Conservation (phyloP, 2,888 invertebrate genomes). For the Spialia ferax region DNA sequence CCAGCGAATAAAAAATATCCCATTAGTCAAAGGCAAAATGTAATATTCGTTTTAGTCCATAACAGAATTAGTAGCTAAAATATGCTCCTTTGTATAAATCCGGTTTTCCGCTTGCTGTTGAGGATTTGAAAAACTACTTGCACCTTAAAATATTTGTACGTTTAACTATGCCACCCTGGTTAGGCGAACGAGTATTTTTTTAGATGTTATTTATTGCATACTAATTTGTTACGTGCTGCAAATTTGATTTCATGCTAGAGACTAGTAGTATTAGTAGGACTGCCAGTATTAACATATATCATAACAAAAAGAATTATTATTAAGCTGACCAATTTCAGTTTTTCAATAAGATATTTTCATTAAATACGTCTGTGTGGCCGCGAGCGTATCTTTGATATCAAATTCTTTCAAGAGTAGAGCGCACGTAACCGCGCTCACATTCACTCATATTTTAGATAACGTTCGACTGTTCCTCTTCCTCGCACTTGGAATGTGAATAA, state of each 20-base stretch:
- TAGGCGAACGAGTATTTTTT: too few relatives aligned
- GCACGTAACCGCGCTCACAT: constrained; percentile 72
- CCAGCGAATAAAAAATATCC: constrained; percentile 57
- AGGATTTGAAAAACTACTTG: constrained; percentile 25
- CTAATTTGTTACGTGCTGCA: too few relatives aligned
- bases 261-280: too few relatives aligned
- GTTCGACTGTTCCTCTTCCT: constrained; percentile 71
- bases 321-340: not conserved
- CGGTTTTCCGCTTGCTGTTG: constrained; percentile 24
- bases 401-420: constrained; percentile 80
- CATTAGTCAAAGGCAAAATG: constrained; percentile 64
- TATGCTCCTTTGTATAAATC: constrained; percentile 32
- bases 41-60: constrained; percentile 61
- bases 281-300: too few relatives aligned
- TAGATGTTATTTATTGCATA: too few relatives aligned
- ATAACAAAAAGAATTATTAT: too few relatives aligned
- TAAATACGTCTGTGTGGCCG: constrained; percentile 55
- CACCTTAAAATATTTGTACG: not conserved
- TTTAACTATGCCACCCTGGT: too few relatives aligned
- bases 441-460: constrained; percentile 81
- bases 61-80: constrained; percentile 53
- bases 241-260: too few relatives aligned
- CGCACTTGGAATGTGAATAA: constrained; percentile 68
- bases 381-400: constrained; percentile 78
- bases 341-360: constrained; percentile 4